Evolutionary conservation across 2,797 vertebrate genomes (phyloP).

Genomic region (Podarcis lilfordi): DNA sequence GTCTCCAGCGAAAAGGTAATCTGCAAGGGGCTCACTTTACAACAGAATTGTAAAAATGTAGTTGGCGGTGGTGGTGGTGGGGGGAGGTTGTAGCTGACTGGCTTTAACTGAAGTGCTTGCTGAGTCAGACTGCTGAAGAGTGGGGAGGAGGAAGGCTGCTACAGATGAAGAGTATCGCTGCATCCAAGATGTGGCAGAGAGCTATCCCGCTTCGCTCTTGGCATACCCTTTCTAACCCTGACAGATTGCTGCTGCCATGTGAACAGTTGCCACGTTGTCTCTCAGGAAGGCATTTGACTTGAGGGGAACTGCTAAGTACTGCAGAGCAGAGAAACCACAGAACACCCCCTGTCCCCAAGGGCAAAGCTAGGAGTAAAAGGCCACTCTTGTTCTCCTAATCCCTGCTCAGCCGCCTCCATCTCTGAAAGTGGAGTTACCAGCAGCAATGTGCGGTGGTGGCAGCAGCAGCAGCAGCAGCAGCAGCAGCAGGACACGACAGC

Average conservation of each 20-base stretch:
- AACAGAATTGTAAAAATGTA: neutral
- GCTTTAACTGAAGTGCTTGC: neutral
- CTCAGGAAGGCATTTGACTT: slow-evolving; percentile 53
- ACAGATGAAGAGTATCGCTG: neutral
- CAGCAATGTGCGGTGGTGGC: neutral
- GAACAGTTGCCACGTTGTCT: slow-evolving; percentile 70
- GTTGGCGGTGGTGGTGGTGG: neutral
- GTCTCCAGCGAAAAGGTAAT: neutral
- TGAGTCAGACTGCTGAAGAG: neutral
- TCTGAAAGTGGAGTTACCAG: slow-evolving; percentile 35
- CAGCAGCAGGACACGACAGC: neutral
- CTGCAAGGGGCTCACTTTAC: neutral
- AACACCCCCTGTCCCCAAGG: slow-evolving; percentile 37
- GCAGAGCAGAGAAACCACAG: slow-evolving; percentile 61
- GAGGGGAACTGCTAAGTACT: slow-evolving; percentile 57
- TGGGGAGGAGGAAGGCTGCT: too few relatives aligned
- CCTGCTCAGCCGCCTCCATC: slow-evolving; percentile 23
- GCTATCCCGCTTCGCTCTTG: slow-evolving; percentile 43
- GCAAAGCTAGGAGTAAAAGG: slow-evolving; percentile 49
- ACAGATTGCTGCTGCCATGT: slow-evolving; percentile 51
- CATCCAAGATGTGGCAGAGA: slow-evolving; percentile 10
- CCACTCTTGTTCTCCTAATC: slow-evolving; percentile 48
- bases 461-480: neutral
- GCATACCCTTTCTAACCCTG: slow-evolving; percentile 39
- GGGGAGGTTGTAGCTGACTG: neutral